Percentiles rank a stretch among this genome's conserved stretches.
phyloP scores from a whole-genome alignment of 1,140 invertebrate species.

The Venustaconcha ellipsiformis region DNA sequence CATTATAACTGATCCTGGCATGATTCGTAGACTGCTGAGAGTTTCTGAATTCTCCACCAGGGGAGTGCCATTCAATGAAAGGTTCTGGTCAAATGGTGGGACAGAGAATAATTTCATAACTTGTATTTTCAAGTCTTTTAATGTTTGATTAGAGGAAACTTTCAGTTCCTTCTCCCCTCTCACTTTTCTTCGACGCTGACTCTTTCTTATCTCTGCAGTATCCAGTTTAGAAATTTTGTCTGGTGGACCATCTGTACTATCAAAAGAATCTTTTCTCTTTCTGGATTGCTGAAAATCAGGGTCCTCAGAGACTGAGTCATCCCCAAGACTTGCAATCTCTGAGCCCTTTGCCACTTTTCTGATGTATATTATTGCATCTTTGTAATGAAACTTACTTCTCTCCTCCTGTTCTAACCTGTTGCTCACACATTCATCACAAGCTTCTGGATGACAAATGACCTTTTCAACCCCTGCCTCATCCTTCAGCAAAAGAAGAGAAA shows the following conservation, averaged over 20 bases:
- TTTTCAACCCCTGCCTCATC: conserved; percentile 25
- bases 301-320: conserved; percentile 41
- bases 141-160: conserved; percentile 65
- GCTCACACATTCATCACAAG: conserved; percentile 63
- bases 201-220: conserved; percentile 51
- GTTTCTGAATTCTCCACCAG: conserved; percentile 66
- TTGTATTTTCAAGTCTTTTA: conserved; percentile 69
- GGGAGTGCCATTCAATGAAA: conserved; percentile 64
- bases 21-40: conserved; percentile 66
- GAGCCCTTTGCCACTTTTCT: conserved; percentile 55
- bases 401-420: conserved; percentile 55
- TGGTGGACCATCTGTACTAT: conserved; percentile 32
- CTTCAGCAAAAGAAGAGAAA: conserved; percentile 31
- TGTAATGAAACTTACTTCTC: conserved; percentile 58
- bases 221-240: conserved; percentile 47
- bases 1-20: conserved; percentile 68
- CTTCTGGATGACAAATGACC: conserved; percentile 46
- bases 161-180: conserved; percentile 68
- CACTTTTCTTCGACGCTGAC: conserved; percentile 63
- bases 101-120: conserved; percentile 71
- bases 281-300: conserved; percentile 45
- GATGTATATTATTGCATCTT: conserved; percentile 62
- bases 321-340: conserved; percentile 21
- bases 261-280: conserved; percentile 30
- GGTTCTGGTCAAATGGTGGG: conserved; percentile 72